A percentile compares a stretch with the other conserved stretches of the same genome.
Conservation (phyloP, 2,888 invertebrate genomes). For the Lepas anatifera region DNA sequence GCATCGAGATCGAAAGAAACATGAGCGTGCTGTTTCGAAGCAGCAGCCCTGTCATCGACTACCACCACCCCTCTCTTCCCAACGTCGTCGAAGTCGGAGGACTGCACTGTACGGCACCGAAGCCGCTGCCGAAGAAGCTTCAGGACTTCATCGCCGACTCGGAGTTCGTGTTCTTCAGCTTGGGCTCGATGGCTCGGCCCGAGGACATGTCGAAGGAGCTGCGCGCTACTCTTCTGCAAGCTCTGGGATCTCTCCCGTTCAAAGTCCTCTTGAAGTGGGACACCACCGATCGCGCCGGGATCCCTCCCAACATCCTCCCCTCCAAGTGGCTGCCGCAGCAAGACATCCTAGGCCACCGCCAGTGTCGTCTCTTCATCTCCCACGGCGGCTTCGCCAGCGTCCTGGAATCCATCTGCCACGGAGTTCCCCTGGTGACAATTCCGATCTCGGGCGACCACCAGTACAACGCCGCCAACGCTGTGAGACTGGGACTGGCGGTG, state of each 20-base stretch:
- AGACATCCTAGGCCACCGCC: slow-evolving; percentile 58
- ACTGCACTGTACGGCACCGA: too few species aligned
- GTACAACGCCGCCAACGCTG: slow-evolving; percentile 41
- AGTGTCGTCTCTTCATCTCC: slow-evolving; percentile 52
- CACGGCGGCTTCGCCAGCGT: slow-evolving; percentile 60
- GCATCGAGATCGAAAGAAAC: too few species aligned
- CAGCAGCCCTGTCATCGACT: slow-evolving; percentile 29
- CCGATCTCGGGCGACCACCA: slow-evolving; percentile 58
- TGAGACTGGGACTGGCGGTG: too few species aligned
- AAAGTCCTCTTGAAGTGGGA: slow-evolving; percentile 77
- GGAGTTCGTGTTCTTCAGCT: too few species aligned
- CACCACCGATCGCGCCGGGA: slow-evolving; percentile 42
- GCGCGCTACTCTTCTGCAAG: slow-evolving; percentile 54
- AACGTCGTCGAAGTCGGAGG: too few species aligned
- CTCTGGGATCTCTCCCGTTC: slow-evolving; percentile 61
- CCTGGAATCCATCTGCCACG: slow-evolving; percentile 52
- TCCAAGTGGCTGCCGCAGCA: slow-evolving; percentile 61
- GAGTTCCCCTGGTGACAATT: slow-evolving; percentile 49
- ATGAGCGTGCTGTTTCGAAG: too few species aligned
- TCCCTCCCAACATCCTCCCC: slow-evolving; percentile 48
- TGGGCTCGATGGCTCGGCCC: too few species aligned
- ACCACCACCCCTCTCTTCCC: slow-evolving; percentile 25
- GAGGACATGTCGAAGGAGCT: slow-evolving; percentile 29
- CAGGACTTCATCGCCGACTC: too few species aligned
- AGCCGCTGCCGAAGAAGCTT: too few species aligned